Percentiles rank a stretch among this genome's conserved stretches.
Conservation (phyloP, 35 echinoderm and acorn worm genomes). For the Patiria miniata region DNA sequence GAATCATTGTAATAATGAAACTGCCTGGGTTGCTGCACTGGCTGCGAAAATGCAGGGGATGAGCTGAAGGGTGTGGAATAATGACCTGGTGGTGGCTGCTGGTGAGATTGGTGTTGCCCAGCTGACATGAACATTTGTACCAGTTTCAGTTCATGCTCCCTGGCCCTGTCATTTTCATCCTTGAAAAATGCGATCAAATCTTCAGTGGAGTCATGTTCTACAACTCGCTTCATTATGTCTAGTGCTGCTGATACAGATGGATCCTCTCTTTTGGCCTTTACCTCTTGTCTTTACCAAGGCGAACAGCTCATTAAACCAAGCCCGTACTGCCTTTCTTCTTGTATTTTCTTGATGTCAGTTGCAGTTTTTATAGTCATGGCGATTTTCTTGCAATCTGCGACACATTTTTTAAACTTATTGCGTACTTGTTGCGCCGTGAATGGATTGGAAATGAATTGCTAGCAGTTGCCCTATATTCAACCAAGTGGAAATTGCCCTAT, state of each 20-base stretch:
- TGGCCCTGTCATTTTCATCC: not conserved
- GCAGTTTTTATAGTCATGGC: too few relatives aligned
- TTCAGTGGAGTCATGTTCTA: not conserved
- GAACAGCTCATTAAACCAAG: too few relatives aligned
- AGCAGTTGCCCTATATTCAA: too few relatives aligned
- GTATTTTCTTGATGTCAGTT: not conserved
- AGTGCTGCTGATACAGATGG: not conserved
- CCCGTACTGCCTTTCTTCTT: slow-evolving; percentile 1
- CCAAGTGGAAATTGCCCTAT: not conserved
- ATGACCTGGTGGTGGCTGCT: too few relatives aligned
- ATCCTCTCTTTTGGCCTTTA: not conserved
- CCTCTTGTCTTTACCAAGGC: not conserved
- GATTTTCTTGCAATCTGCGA: too few relatives aligned
- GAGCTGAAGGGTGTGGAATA: too few relatives aligned
- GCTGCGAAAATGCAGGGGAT: too few relatives aligned
- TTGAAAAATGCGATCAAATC: not conserved
- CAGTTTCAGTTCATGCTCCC: not conserved
- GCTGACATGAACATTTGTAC: not conserved
- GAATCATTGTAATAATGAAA: too few relatives aligned
- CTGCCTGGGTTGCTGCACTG: too few relatives aligned
- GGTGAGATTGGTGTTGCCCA: too few relatives aligned
- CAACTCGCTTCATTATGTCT: not conserved
- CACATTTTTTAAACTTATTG: not conserved
- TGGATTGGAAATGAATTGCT: too few relatives aligned
- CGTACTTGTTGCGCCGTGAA: not conserved